Evolutionary conservation across 2,888 invertebrate genomes (phyloP).

Genomic region (Anarsia innoxiella): DNA sequence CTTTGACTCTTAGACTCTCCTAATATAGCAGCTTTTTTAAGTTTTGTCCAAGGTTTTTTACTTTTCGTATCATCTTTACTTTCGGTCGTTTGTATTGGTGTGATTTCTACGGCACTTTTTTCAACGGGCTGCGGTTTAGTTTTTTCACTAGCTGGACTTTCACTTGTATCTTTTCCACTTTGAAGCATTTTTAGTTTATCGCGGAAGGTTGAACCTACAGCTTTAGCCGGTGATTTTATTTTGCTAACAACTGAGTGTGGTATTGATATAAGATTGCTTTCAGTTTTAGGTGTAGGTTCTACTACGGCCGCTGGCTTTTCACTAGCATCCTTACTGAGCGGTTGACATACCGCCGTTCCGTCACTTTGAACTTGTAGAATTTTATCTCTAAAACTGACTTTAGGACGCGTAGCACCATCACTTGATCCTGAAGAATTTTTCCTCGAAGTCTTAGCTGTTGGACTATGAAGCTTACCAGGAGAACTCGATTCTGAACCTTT

Average conservation of each 20-base stretch:
- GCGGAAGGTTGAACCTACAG: conserved; percentile 61
- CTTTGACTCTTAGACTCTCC: conserved; percentile 65
- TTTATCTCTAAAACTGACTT: conserved; percentile 78
- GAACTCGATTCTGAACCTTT: conserved; percentile 68
- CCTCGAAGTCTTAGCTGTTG: conserved; percentile 60
- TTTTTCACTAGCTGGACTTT: conserved; percentile 36
- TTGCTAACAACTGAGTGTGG: conserved; percentile 71
- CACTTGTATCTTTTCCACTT: conserved; percentile 48
- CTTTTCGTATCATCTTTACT: conserved; percentile 49
- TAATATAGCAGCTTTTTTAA: conserved; percentile 82
- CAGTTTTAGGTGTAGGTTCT: conserved; percentile 64
- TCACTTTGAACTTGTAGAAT: conserved; percentile 75
- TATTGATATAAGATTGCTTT: conserved; percentile 63
- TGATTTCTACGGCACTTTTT: conserved; percentile 47
- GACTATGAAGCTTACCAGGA: conserved; percentile 66
- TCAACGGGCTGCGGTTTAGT: conserved; percentile 33
- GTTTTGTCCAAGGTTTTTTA: conserved; percentile 84
- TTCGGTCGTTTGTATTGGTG: conserved; percentile 40
- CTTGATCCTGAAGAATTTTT: conserved; percentile 68
- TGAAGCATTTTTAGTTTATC: conserved; percentile 69
- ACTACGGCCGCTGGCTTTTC: conserved; percentile 64
- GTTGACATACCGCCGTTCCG: conserved; percentile 64
- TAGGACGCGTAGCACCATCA: conserved; percentile 62
- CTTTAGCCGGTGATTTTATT: conserved; percentile 70
- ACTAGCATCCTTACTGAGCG: conserved; percentile 52